Evolutionary conservation across 2,113 vertebrate genomes (phyloP), one percentile per base, ranked within the genome.

Genomic region (Xiphophorus couchianus): DNA sequence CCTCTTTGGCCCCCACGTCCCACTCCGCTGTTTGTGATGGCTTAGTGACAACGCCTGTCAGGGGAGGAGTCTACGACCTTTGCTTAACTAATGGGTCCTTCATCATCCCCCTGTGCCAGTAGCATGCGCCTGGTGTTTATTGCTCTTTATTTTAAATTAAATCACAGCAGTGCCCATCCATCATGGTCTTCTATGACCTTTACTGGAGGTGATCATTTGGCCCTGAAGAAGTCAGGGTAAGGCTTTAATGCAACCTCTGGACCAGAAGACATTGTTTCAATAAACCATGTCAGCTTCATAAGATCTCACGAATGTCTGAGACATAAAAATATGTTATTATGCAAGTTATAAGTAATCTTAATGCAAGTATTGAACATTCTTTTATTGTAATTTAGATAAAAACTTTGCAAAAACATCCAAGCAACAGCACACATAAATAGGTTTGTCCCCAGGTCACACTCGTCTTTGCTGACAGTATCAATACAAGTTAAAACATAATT

Each of bases 1-100:
- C 86, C 86, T 78, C 83, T 86, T 76, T 84, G 73, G 69, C 70
- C 75, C 63, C 65, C 74, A 33, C 25, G 65, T 84, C 83, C 74
- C 83, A 25, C 80, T 83, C 83, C 88, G 54, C 74, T 39, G 80
- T 74, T 76, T 83, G 87, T 78, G 86, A 90, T 78, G 84, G 62
- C 70, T 64, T 6, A 73, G 83, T 91, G 90, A 93, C 90, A 92
- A 88, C 81, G 73, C 79, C 88, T 90, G 90, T 91, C 91, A 78
- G 64, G 78, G 93, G 93, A 92, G 90, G 92, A 93, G 85, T 81
- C 5, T 3, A 73, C 92, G 95, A 96, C 95, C 96, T 96, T 96
- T 95, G 83, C 88, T 95, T 95, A 94, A 91, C 90, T 93, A 94
- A 95, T 93, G 94, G 88, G 73, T 91, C 83, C 91, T 90, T 90